A percentile compares a stretch with the other conserved stretches of the same genome.
Evolutionary conservation across 2,888 invertebrate genomes (phyloP).

Genomic region (Platycheirus albimanus): DNA sequence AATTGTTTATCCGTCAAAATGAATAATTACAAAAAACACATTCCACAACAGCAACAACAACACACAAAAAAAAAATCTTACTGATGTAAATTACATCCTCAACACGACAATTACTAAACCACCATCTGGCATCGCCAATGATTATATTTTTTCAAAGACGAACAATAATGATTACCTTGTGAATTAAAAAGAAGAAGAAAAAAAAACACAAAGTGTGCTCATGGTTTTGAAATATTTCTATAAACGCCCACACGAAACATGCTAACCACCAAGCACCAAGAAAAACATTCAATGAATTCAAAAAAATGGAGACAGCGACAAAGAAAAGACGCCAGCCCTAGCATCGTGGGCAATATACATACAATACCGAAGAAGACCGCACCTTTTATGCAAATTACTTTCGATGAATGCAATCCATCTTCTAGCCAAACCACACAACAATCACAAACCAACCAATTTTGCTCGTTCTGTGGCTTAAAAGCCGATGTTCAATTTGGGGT

Average conservation of each 20-base stretch:
- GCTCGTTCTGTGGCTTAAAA: constrained; percentile 22
- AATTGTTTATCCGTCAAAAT: constrained; percentile 6
- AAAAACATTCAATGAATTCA: constrained; percentile 10
- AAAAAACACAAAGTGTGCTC: constrained; percentile 35
- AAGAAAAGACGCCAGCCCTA: constrained; percentile 26
- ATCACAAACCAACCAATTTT: not conserved
- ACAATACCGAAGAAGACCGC: constrained; percentile 50
- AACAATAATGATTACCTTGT: constrained; percentile 30
- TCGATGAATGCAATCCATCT: constrained; percentile 44
- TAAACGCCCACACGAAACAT: constrained; percentile 59
- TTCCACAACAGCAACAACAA: constrained; percentile 18
- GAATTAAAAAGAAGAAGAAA: not conserved
- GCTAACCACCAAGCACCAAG: constrained; percentile 35
- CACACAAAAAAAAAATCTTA: not conserved
- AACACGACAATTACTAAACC: constrained; percentile 65
- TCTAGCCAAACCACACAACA: constrained; percentile 12
- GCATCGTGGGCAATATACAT: constrained; percentile 57
- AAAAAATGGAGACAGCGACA: not conserved
- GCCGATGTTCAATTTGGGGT: constrained; percentile 14
- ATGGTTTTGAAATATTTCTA: constrained; percentile 54
- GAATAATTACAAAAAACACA: constrained; percentile 32
- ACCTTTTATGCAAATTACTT: constrained; percentile 64
- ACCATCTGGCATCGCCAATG: constrained; percentile 46
- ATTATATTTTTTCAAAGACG: constrained; percentile 45
- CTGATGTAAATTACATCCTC: constrained; percentile 61